Conservation (phyloP, 2,797 vertebrate genomes). For the Falco rusticolus region DNA sequence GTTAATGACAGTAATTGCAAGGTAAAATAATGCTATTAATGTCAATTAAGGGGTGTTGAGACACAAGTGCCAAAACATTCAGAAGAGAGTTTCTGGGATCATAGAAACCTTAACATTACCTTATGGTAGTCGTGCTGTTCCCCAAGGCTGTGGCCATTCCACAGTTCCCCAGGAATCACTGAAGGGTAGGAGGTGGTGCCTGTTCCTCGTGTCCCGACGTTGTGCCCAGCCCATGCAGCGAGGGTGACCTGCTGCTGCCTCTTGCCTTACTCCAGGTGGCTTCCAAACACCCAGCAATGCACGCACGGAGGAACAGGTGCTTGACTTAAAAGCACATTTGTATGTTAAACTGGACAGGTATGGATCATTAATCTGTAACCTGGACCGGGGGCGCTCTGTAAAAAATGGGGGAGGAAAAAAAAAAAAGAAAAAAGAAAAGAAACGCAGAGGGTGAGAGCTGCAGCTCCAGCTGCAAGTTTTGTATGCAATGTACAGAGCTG, state of each 20-base stretch:
- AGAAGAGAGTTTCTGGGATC: neutral
- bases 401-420: accelerated
- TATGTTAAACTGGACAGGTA: neutral
- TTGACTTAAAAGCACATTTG: neutral
- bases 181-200: accelerated
- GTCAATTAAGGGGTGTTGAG: neutral
- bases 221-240: accelerated
- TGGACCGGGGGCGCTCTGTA: neutral
- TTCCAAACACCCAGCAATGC: accelerated
- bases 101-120: accelerated
- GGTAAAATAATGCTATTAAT: neutral
- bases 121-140: accelerated
- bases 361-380: neutral
- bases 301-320: accelerated
- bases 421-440: neutral
- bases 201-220: accelerated
- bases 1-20: neutral
- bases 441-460: neutral
- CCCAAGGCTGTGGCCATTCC: accelerated
- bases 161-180: neutral
- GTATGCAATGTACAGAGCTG: neutral
- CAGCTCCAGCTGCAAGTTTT: neutral
- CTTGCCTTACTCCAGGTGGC: neutral
- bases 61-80: neutral
- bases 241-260: accelerated